Evolutionary conservation across 2,113 vertebrate species (phyloP).

Genomic region (Rhadina sibilatrix): DNA sequence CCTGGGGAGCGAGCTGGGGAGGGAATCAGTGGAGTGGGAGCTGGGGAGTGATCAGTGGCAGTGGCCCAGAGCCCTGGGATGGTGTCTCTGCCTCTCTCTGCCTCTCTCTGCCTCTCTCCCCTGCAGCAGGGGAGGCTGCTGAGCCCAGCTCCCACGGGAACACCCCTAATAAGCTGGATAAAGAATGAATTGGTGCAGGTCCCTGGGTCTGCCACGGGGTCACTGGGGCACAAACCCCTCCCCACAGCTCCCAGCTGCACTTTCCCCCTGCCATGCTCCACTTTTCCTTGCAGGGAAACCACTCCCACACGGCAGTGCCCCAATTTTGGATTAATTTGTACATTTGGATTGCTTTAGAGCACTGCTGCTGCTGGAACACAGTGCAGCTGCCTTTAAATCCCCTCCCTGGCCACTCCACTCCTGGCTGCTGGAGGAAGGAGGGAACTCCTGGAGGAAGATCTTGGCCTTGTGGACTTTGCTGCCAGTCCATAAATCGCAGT

Average conservation of each 20-base stretch:
- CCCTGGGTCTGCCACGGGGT: fast-evolving
- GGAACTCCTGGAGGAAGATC: background rate
- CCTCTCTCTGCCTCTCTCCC: too few species aligned
- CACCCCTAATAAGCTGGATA: fast-evolving
- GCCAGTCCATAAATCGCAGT: constrained; percentile 30
- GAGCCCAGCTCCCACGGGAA: fast-evolving
- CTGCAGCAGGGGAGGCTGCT: background rate
- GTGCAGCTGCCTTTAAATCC: background rate
- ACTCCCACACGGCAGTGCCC: background rate
- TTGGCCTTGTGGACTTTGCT: background rate
- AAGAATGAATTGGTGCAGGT: fast-evolving
- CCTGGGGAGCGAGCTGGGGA: background rate
- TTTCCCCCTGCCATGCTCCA: fast-evolving
- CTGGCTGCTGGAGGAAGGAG: background rate
- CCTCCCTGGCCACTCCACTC: fast-evolving
- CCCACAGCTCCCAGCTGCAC: background rate
- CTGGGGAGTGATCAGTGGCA: background rate
- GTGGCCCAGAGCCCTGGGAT: background rate
- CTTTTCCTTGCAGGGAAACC: background rate
- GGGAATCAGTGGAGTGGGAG: background rate
- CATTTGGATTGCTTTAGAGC: background rate
- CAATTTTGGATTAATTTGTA: background rate
- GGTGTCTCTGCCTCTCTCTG: background rate
- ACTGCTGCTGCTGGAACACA: background rate
- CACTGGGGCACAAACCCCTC: fast-evolving